Base-by-base conservation (phyloP, 2,888 invertebrate species). In the Thumatha senex region DNA sequence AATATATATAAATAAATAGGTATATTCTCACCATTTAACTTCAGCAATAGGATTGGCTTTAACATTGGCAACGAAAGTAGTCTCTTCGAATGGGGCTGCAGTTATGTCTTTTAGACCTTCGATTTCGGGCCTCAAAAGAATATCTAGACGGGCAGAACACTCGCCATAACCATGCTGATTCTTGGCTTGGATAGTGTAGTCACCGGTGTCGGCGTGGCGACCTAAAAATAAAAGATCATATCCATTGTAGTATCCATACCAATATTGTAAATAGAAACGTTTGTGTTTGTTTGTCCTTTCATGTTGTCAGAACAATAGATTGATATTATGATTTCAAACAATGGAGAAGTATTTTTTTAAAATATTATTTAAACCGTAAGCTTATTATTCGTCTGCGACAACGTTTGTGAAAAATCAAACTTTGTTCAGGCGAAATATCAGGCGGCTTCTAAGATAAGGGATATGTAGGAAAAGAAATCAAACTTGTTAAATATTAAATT, bases 21-120 rank as follows among this genome's bases (percentile, higher is more conserved):
- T 31, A 31, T 31, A 31, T 18, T 35, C 79, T 80, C 46, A 92
- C 98, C 98, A 99, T 66, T 95, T 94, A 1, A 99, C 94, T 62
- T 95, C 95, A 1, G 99, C 97, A 59, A 95, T 94, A 0, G 99
- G 99, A 83, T 97, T 97, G 18, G 98, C 98, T 67, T 95, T 95
- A 1, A 99, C 94, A 38, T 95, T 93, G 33, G 96, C 96, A 66
- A 96, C 94, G 78, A 99, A 95, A 56, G 94, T 94, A 18, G 96
- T 95, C 29, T 95, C 93, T 69, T 97, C 96, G 48, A 95, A 96
- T 0, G 97, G 97, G 53, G 95, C 93, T 1, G 95, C 94, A 18
- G 93, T 93, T 40, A 95, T 90, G 76, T 97, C 96, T 63, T 94
- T 94, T 41, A 97, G 92, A 0, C 95, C 95, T 52, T 95, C 94